phyloP scores from a whole-genome alignment of 2,888 invertebrate genomes.

The Tetragnatha montana region DNA sequence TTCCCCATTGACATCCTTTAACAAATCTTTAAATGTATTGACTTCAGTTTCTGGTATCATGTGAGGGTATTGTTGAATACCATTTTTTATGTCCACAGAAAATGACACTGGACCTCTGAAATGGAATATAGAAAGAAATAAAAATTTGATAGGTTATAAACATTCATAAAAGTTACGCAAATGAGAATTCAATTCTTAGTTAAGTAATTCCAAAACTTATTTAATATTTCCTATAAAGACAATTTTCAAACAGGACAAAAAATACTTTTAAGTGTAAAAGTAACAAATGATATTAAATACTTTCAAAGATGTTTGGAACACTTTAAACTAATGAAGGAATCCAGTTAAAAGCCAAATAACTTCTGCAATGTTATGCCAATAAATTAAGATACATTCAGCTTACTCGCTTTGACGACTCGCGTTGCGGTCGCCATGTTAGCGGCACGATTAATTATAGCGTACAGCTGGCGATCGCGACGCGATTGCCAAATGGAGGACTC shows the following conservation, averaged over 20 bases:
- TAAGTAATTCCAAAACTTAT: background rate
- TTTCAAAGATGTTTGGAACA: background rate
- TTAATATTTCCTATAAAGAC: background rate
- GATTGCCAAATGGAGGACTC: too few species aligned
- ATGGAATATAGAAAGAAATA: background rate
- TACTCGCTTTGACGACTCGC: too few species aligned
- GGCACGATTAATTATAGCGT: too few species aligned
- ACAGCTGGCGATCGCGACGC: too few species aligned
- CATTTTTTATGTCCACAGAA: constrained; percentile 44
- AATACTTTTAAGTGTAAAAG: background rate
- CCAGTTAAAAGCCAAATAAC: background rate
- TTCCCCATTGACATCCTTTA: constrained; percentile 75
- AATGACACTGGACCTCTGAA: constrained; percentile 52
- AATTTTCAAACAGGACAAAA: background rate
- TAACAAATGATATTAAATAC: background rate
- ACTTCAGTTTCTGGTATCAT: background rate
- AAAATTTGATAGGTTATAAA: background rate
- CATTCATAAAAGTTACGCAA: background rate
- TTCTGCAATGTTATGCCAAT: background rate
- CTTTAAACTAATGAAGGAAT: too few species aligned
- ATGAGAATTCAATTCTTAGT: background rate
- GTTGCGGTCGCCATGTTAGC: too few species aligned
- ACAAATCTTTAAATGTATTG: constrained; percentile 74
- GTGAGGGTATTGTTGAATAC: constrained; percentile 12
- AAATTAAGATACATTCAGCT: background rate